A percentile compares a stretch with the other conserved stretches of the same genome.
Conservation (phyloP, 2,797 vertebrate species). For the Typhlichthys eigenmanni region DNA sequence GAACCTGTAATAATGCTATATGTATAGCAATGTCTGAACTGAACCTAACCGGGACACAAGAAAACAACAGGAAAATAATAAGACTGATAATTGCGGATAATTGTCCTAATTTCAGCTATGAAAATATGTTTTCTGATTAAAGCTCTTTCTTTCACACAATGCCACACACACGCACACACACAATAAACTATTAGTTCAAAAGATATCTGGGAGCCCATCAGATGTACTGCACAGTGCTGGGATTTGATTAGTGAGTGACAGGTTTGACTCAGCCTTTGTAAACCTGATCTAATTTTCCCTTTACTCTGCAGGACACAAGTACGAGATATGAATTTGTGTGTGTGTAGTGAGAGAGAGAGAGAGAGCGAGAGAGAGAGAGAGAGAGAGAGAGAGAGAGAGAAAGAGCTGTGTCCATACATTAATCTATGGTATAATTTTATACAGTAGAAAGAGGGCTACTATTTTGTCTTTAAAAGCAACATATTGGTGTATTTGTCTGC, state of each 20-base stretch:
- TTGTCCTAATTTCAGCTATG: too few species aligned
- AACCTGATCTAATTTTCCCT: conserved; percentile 7
- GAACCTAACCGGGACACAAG: too few species aligned
- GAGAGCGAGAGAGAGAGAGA: conserved; percentile 1
- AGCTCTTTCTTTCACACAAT: background rate
- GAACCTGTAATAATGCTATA: too few species aligned
- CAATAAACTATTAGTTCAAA: conserved; percentile 3
- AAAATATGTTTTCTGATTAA: too few species aligned
- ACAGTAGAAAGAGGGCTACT: too few species aligned
- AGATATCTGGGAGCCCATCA: background rate
- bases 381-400: background rate
- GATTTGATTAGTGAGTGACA: conserved; percentile 9
- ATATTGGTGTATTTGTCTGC: too few species aligned
- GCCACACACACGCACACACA: background rate
- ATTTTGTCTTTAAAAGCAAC: too few species aligned
- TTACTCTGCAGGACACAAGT: background rate
- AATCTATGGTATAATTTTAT: too few species aligned
- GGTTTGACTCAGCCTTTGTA: background rate
- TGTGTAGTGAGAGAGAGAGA: background rate
- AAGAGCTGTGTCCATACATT: background rate
- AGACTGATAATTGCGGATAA: too few species aligned
- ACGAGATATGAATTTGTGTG: background rate
- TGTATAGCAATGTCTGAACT: too few species aligned
- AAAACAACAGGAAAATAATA: too few species aligned
- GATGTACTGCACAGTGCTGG: conserved; percentile 3